Conservation (phyloP, 2,797 vertebrate species). For the Smutsia gigantea region DNA sequence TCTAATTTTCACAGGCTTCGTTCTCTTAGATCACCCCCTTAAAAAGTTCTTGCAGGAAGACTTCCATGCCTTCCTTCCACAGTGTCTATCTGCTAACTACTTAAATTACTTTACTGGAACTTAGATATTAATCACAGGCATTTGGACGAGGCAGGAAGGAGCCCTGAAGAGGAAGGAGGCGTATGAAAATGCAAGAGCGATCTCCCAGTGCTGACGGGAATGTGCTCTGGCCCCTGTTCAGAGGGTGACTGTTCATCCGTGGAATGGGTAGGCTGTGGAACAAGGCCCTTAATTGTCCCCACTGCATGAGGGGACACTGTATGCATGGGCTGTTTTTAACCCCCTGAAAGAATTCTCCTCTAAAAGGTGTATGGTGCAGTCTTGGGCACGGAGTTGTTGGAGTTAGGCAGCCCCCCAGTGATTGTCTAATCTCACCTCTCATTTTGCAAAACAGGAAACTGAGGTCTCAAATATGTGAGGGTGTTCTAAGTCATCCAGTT, state of each 20-base stretch:
- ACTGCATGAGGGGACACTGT: neutral
- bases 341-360: neutral
- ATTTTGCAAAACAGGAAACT: neutral
- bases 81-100: neutral
- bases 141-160: neutral
- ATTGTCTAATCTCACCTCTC: neutral
- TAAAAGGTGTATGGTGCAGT: neutral
- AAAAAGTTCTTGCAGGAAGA: neutral
- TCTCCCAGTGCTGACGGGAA: neutral
- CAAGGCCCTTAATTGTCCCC: neutral
- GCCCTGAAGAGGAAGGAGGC: neutral
- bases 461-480: neutral
- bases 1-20: neutral
- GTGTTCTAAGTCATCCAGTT: neutral
- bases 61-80: neutral
- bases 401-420: no score
- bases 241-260: neutral
- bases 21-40: neutral
- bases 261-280: neutral
- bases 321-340: neutral
- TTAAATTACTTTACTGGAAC: neutral
- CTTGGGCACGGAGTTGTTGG: neutral
- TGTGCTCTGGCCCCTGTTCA: no score
- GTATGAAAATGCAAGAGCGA: neutral
- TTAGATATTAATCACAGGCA: neutral